A percentile compares a stretch with the other conserved stretches of the same genome.
Evolutionary conservation across 2,888 invertebrate genomes (phyloP).

Genomic region (Hipparchia sbordonii): DNA sequence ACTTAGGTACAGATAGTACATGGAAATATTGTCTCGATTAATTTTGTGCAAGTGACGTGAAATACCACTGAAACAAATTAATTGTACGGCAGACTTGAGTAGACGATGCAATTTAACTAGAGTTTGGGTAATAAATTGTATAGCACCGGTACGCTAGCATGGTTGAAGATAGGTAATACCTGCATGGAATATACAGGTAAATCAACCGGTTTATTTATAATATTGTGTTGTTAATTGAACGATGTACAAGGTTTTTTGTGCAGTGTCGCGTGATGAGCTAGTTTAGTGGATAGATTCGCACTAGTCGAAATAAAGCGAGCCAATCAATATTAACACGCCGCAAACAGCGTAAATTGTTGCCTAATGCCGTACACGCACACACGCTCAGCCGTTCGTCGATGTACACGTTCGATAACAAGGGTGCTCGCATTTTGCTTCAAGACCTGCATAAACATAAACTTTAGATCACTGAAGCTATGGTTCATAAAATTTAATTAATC

Average conservation of each 20-base stretch:
- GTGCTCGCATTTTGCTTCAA: conserved; percentile 49
- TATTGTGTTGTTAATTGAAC: conserved; percentile 15
- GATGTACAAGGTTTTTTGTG: conserved; percentile 25
- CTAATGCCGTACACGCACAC: conserved; percentile 79
- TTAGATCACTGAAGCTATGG: background rate
- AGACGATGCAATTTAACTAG: conserved; percentile 40
- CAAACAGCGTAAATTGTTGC: conserved; percentile 84
- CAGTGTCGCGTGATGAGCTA: conserved; percentile 51
- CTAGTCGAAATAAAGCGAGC: conserved; percentile 82
- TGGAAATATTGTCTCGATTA: conserved; percentile 31
- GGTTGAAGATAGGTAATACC: conserved; percentile 32
- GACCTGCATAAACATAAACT: conserved; percentile 3
- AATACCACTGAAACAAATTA: conserved; percentile 38
- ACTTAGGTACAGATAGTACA: conserved; percentile 14
- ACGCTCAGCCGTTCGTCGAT: conserved; percentile 51
- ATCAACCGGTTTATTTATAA: conserved; percentile 26
- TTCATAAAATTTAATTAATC: background rate
- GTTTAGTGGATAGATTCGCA: conserved; percentile 76
- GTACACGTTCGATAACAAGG: conserved; percentile 63
- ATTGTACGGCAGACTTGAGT: conserved; percentile 38
- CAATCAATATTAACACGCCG: conserved; percentile 83
- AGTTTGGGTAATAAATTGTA: conserved; percentile 40
- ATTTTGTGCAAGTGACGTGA: conserved; percentile 34
- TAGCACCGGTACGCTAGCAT: conserved; percentile 37
- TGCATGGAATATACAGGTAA: conserved; percentile 23